phyloP scores from a whole-genome alignment of 2,113 vertebrate genomes.

The Melanostigma gelatinosum region DNA sequence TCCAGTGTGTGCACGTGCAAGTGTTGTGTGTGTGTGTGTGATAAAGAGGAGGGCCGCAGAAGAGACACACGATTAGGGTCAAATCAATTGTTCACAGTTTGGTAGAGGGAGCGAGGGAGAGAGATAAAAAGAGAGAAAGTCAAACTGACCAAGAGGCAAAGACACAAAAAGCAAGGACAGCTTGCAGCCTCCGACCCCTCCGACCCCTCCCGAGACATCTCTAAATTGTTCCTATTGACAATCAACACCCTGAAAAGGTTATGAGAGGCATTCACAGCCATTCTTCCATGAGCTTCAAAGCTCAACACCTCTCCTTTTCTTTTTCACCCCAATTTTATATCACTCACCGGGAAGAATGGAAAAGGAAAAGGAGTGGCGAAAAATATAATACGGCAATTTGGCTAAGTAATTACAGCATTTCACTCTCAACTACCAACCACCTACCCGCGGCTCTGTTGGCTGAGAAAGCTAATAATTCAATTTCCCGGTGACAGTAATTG shows the following conservation, averaged over 20 bases:
- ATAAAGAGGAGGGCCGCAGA: slow-evolving; percentile 20
- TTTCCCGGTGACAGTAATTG: slow-evolving; percentile 87
- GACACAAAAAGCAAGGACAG: slow-evolving; percentile 28
- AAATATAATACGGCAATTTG: slow-evolving; percentile 87
- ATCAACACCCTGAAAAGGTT: slow-evolving; percentile 74
- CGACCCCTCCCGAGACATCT: slow-evolving; percentile 38
- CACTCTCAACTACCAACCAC: slow-evolving; percentile 80
- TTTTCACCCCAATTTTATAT: slow-evolving; percentile 62
- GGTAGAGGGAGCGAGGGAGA: background rate
- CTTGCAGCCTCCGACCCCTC: slow-evolving; percentile 39
- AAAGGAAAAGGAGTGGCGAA: slow-evolving; percentile 73
- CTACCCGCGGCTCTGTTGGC: slow-evolving; percentile 78
- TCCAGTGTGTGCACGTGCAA: slow-evolving; percentile 26
- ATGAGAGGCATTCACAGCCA: slow-evolving; percentile 70
- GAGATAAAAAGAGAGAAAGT: slow-evolving; percentile 17
- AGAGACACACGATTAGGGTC: slow-evolving; percentile 40
- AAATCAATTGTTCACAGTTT: slow-evolving; percentile 54
- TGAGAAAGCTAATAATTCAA: slow-evolving; percentile 86
- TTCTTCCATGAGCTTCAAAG: slow-evolving; percentile 64
- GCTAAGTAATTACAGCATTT: slow-evolving; percentile 88
- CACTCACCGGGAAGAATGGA: slow-evolving; percentile 61
- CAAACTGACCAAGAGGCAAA: slow-evolving; percentile 46
- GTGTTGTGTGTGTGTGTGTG: slow-evolving; percentile 33
- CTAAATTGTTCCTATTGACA: slow-evolving; percentile 78
- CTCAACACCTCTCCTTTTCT: slow-evolving; percentile 59